Conservation (phyloP, 2,113 vertebrate species). For the Phyllostomus discolor region DNA sequence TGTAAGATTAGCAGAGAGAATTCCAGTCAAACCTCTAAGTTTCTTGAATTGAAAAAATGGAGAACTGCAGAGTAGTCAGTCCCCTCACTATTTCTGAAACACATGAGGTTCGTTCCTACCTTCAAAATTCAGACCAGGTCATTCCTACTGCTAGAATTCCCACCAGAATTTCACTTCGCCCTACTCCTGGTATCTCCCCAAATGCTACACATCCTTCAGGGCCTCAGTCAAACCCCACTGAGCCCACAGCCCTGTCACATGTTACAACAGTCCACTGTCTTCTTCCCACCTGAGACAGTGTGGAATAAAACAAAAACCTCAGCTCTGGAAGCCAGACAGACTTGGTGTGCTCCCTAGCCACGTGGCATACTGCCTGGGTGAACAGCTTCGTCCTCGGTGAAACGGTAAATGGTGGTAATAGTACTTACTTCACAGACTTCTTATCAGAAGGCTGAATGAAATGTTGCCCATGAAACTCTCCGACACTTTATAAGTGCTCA, state of each 20-base stretch:
- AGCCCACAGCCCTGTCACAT: not conserved
- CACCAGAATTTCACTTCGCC: not conserved
- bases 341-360: not conserved
- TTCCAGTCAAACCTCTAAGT: not conserved
- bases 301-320: not conserved
- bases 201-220: not conserved
- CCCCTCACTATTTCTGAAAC: not conserved
- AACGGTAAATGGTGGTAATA: not conserved
- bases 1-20: not conserved
- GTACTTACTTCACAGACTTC: not conserved
- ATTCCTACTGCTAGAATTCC: not conserved
- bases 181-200: not conserved
- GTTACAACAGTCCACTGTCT: not conserved
- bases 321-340: not conserved
- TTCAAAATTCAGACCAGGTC: not conserved
- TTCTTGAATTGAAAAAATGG: not conserved
- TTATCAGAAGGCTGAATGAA: not conserved
- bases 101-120: not conserved
- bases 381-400: not conserved
- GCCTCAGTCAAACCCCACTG: not conserved
- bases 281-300: not conserved
- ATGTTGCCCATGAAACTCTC: not conserved
- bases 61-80: not conserved
- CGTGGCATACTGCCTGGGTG: rapidly evolving
- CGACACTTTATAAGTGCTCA: not conserved